These are phyloP conservation scores for Ammodytes dubius DNA, from an alignment of 2,113 vertebrate species.

Conservation along the genomic window DNA sequence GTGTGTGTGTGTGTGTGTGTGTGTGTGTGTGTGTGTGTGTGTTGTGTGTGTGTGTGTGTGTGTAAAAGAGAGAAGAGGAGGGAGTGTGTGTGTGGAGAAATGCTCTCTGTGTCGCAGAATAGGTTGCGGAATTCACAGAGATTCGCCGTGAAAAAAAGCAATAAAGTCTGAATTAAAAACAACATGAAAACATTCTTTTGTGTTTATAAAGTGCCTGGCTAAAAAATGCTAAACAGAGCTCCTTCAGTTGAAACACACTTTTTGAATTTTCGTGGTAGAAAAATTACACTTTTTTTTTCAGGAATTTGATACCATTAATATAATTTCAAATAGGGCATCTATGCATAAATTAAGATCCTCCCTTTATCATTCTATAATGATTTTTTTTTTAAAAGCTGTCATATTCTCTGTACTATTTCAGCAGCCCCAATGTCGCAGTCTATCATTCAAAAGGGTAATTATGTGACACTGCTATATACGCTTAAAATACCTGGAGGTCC, in stretches of 20 bases:
- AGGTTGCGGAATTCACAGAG: background rate
- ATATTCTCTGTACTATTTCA: background rate
- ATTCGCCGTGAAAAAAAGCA: conserved; percentile 4
- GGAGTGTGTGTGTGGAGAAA: conserved; percentile 1
- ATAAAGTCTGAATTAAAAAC: conserved; percentile 12
- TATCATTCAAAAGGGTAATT: conserved; percentile 76
- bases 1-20: background rate
- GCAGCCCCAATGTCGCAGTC: conserved; percentile 53
- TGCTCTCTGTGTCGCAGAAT: background rate
- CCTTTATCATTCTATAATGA: conserved; percentile 15
- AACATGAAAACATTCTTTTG: background rate
- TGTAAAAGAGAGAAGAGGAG: conserved; percentile 6
- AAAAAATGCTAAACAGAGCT: background rate
- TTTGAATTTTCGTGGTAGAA: background rate
- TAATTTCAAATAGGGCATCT: conserved; percentile 2
- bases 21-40: conserved; percentile 8
- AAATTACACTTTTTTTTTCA: background rate
- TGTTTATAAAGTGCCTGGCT: background rate
- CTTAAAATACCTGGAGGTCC: conserved; percentile 72
- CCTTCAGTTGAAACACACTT: background rate
- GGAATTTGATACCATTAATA: background rate
- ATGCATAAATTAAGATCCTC: conserved; percentile 30
- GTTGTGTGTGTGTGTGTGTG: background rate
- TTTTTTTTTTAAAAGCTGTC: conserved; percentile 40
- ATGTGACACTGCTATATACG: conserved; percentile 54